Conservation (phyloP, 2,888 invertebrate species). For the Hirtodrosophila histrioides region DNA sequence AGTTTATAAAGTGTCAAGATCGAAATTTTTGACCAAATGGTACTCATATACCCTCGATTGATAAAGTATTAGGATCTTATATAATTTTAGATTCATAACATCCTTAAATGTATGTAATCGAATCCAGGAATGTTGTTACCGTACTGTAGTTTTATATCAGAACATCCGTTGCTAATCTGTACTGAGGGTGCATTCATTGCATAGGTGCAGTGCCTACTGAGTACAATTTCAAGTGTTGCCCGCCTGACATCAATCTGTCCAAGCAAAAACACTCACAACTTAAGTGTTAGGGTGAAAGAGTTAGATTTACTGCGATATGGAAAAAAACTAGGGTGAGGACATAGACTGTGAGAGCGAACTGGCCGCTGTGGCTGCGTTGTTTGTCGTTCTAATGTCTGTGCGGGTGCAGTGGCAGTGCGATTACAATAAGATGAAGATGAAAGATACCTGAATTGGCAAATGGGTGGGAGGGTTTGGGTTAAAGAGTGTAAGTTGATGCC, state of each 20-base stretch:
- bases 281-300: constrained; percentile 1
- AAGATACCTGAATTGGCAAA: constrained; percentile 57
- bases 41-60: too few relatives aligned
- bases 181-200: constrained; percentile 32
- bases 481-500: constrained; percentile 4
- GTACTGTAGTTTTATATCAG: constrained; percentile 14
- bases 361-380: constrained; percentile 61
- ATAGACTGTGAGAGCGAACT: background rate
- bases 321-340: too few relatives aligned
- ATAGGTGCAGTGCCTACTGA: constrained; percentile 43
- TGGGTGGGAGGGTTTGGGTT: background rate
- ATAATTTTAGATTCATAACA: too few relatives aligned
- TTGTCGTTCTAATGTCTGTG: constrained; percentile 76
- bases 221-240: constrained; percentile 68
- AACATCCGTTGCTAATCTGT: constrained; percentile 26
- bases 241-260: constrained; percentile 70
- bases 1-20: too few relatives aligned
- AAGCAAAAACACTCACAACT: constrained; percentile 29
- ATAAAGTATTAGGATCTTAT: too few relatives aligned
- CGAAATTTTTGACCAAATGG: too few relatives aligned
- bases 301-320: too few relatives aligned
- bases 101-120: too few relatives aligned
- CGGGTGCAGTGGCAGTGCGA: constrained; percentile 43
- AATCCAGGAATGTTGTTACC: constrained; percentile 14
- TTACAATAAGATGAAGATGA: constrained; percentile 74